A percentile compares a stretch with the other conserved stretches of the same genome.
Evolutionary conservation across 1,140 invertebrate species (phyloP).

Genomic region (Drosophila sproati): DNA sequence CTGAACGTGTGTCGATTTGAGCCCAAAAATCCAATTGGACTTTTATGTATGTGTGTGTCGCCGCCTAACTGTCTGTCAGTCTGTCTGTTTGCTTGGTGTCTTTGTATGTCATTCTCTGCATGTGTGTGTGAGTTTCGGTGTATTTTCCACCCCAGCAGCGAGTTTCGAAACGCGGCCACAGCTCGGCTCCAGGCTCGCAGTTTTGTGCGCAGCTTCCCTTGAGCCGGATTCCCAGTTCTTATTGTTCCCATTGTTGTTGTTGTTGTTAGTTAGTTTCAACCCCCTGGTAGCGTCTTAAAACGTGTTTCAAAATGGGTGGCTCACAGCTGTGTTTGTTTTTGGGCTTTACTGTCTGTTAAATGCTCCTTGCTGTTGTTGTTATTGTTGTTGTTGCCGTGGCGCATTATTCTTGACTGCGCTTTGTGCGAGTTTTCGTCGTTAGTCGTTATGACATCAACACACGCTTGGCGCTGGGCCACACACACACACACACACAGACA

Average conservation of each 20-base stretch:
- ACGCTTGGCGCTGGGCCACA: conserved; percentile 47
- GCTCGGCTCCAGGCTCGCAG: conserved; percentile 51
- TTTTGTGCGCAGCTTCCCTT: conserved; percentile 64
- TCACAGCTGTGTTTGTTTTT: conserved; percentile 42
- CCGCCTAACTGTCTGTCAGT: conserved; percentile 16
- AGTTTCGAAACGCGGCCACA: conserved; percentile 56
- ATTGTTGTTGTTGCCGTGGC: conserved; percentile 38
- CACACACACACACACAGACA: conserved; percentile 16
- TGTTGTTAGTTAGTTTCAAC: conserved; percentile 45
- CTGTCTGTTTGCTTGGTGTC: neutral
- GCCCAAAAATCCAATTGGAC: conserved; percentile 42
- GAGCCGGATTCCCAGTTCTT: conserved; percentile 51
- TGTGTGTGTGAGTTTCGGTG: conserved; percentile 8
- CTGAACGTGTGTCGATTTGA: conserved; percentile 28
- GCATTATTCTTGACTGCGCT: conserved; percentile 43
- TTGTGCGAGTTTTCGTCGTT: conserved; percentile 41
- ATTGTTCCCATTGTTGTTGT: conserved; percentile 29
- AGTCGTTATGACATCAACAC: conserved; percentile 76
- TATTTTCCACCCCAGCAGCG: conserved; percentile 66
- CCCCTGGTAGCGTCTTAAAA: conserved; percentile 59
- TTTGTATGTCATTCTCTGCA: neutral
- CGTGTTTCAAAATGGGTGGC: conserved; percentile 67
- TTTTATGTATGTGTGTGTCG: conserved; percentile 7
- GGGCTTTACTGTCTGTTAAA: conserved; percentile 9
- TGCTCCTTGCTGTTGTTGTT: conserved; percentile 9